Evolutionary conservation across 2,888 invertebrate genomes (phyloP).

Genomic region (Sinopyrophorus schimmeli): DNA sequence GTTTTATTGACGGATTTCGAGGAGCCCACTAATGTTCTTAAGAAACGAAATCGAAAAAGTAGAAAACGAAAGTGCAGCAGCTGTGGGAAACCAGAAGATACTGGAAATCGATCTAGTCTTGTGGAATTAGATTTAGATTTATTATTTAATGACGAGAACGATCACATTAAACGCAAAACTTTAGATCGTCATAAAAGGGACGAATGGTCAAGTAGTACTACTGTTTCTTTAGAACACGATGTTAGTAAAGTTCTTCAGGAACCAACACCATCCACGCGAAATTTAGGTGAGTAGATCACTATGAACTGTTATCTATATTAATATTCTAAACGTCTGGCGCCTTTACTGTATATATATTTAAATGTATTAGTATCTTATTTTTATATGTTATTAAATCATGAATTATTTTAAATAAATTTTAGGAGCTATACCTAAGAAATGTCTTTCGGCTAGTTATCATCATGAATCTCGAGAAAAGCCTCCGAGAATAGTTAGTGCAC

Average conservation of each 20-base stretch:
- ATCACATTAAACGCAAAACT: conserved; percentile 32
- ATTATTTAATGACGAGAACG: conserved; percentile 61
- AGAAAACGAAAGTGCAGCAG: conserved; percentile 42
- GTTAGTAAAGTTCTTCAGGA: conserved; percentile 60
- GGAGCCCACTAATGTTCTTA: conserved; percentile 36
- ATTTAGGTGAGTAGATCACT: conserved; percentile 56
- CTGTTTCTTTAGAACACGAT: conserved; percentile 56
- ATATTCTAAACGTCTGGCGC: too few relatives aligned
- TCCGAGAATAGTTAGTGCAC: conserved; percentile 35
- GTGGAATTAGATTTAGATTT: conserved; percentile 63
- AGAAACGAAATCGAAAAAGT: conserved; percentile 41
- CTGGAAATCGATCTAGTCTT: conserved; percentile 56
- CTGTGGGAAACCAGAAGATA: conserved; percentile 36
- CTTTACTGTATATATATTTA: too few relatives aligned
- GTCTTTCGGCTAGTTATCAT: conserved; percentile 32
- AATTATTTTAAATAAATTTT: conserved; percentile 4
- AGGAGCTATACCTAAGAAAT: conserved; percentile 73
- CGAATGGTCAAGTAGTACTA: conserved; percentile 57
- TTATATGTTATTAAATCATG: not conserved
- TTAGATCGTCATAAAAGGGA: conserved; percentile 57
- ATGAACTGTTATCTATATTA: too few relatives aligned
- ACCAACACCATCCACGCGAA: conserved; percentile 55
- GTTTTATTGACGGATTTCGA: conserved; percentile 35
- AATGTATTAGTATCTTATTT: not conserved
- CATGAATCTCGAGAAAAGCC: conserved; percentile 31